Evolutionary conservation across 2,888 invertebrate species (phyloP).

Genomic region (Slavum lentiscoides): DNA sequence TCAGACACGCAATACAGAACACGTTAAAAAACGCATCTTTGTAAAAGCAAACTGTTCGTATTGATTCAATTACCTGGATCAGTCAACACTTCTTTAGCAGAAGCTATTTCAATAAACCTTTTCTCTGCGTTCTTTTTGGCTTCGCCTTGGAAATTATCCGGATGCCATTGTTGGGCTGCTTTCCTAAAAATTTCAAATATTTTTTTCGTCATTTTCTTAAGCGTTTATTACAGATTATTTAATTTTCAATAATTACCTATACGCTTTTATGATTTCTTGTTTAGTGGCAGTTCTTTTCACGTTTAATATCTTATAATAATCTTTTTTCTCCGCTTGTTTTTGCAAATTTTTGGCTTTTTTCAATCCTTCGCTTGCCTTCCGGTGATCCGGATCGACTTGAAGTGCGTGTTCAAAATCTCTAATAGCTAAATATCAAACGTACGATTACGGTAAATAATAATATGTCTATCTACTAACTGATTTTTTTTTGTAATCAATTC

Average conservation of each 20-base stretch:
- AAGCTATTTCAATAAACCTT: constrained; percentile 97
- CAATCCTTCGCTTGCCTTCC: constrained; percentile 86
- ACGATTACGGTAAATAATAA: neutral
- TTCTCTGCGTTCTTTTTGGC: constrained; percentile 95
- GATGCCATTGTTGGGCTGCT: constrained; percentile 98
- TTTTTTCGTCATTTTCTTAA: neutral
- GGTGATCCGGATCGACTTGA: constrained; percentile 76
- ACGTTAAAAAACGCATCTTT: neutral
- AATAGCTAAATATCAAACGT: constrained; percentile 68
- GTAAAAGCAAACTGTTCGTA: neutral
- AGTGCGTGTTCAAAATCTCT: constrained; percentile 83
- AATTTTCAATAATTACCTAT: constrained; percentile 63
- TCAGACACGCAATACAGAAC: constrained; percentile 55
- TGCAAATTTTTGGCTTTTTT: constrained; percentile 86
- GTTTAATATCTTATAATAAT: constrained; percentile 96
- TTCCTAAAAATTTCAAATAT: constrained; percentile 65
- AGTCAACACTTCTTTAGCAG: constrained; percentile 91
- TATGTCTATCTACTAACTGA: neutral
- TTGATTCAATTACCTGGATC: constrained; percentile 63
- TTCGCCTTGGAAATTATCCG: constrained; percentile 85
- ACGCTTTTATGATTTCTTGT: constrained; percentile 92
- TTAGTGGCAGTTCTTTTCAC: constrained; percentile 89
- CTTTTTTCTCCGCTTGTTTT: constrained; percentile 88
- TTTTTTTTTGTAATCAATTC: neutral
- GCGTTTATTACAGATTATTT: neutral